These are phyloP conservation scores for Sericinus montela DNA, from an alignment of 2,888 invertebrate species.

Conservation along the genomic window DNA sequence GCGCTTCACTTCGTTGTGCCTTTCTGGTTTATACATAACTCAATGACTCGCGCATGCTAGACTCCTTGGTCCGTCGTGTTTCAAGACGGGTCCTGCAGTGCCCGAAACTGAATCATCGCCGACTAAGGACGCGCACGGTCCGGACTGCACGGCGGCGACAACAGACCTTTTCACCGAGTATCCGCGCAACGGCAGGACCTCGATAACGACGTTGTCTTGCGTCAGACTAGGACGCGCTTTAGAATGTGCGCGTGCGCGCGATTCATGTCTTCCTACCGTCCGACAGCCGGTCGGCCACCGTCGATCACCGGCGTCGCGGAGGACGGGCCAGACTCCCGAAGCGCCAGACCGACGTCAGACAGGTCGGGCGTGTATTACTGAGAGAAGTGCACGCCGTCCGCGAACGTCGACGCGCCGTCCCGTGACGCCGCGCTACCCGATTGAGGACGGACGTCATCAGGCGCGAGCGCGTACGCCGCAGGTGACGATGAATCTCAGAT, in stretches of 20 bases:
- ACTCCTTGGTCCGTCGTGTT: constrained; percentile 55
- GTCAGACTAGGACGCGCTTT: constrained; percentile 42
- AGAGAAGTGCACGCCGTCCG: too few species aligned
- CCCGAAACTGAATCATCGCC: constrained; percentile 59
- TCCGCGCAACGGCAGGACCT: too few species aligned
- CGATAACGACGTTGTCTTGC: constrained; percentile 37
- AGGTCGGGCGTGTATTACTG: constrained; percentile 78
- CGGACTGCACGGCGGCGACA: constrained; percentile 28
- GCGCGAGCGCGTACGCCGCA: too few species aligned
- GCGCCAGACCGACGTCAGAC: constrained; percentile 62
- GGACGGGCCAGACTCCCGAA: constrained; percentile 35
- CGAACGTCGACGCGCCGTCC: too few species aligned
- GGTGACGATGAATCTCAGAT: too few species aligned
- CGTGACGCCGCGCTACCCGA: too few species aligned
- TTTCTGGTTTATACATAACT: too few species aligned
- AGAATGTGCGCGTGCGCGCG: constrained; percentile 35
- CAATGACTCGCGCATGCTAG: constrained; percentile 81
- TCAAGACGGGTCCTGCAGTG: constrained; percentile 84
- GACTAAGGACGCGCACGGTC: constrained; percentile 48
- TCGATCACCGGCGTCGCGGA: constrained; percentile 27
- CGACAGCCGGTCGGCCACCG: too few species aligned
- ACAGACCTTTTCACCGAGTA: too few species aligned
- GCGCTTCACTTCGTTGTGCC: constrained; percentile 75
- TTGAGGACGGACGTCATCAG: too few species aligned
- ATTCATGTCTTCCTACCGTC: constrained; percentile 26